A percentile compares a stretch with the other conserved stretches of the same genome.
These are phyloP conservation scores for Heterochromis multidens DNA, from an alignment of 2,113 vertebrate species.

Conservation along the genomic window DNA sequence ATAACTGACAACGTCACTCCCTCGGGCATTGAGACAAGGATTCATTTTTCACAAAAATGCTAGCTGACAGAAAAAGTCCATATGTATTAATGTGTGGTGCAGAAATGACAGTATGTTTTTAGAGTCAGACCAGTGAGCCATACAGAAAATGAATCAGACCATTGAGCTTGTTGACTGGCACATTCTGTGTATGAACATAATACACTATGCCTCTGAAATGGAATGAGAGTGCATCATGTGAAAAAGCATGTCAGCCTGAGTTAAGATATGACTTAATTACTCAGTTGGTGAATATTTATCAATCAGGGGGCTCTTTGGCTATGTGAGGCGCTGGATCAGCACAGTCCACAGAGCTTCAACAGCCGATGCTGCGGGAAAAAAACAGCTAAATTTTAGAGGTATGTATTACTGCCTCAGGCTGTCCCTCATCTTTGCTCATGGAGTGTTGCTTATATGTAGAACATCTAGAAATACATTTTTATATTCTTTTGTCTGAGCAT, in stretches of 20 bases:
- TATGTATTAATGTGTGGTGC: constrained; percentile 30
- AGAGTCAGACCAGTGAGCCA: neutral
- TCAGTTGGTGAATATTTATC: constrained; percentile 27
- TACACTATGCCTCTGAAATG: neutral
- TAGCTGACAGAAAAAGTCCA: constrained; percentile 27
- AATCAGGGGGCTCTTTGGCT: neutral
- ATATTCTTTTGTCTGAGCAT: neutral
- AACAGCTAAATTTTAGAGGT: neutral
- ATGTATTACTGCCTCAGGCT: neutral
- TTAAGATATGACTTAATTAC: constrained; percentile 35
- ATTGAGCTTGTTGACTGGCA: neutral
- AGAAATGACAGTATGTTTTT: neutral
- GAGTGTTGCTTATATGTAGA: neutral
- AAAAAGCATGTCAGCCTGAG: constrained; percentile 17
- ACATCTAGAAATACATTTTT: neutral
- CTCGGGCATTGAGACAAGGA: constrained; percentile 12
- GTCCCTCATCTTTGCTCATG: neutral
- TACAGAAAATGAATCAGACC: neutral
- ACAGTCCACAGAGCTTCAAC: constrained; percentile 17
- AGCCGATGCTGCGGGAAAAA: too few relatives aligned
- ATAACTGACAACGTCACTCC: constrained; percentile 18
- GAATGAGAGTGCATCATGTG: neutral
- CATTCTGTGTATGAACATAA: neutral
- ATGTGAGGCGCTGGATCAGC: constrained; percentile 29
- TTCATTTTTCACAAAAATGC: constrained; percentile 39